These are phyloP conservation scores for Platanista minor DNA, from an alignment of 2,113 vertebrate species.

Conservation along the genomic window DNA sequence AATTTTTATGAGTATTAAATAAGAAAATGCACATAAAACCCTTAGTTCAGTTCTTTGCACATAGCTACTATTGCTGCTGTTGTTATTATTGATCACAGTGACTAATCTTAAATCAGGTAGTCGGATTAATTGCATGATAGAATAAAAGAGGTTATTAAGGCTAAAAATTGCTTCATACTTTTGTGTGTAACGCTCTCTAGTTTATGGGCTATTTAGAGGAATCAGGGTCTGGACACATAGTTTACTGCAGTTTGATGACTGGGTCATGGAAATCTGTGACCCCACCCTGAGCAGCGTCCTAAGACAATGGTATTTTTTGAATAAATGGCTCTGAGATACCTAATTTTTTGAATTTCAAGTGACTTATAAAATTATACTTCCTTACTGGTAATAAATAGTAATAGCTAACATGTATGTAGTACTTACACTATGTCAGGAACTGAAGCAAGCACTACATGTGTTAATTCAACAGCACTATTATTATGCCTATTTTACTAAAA, in stretches of 20 bases:
- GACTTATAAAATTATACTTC: not conserved
- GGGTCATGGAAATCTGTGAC: not conserved
- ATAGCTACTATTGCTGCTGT: not conserved
- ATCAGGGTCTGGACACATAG: not conserved
- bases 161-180: not conserved
- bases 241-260: not conserved
- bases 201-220: slow-evolving; percentile 5
- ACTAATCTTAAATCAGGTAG: not conserved
- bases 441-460: not conserved
- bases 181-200: not conserved
- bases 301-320: not conserved
- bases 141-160: not conserved
- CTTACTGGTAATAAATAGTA: not conserved
- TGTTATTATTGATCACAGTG: not conserved
- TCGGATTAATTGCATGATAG: not conserved
- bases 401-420: not conserved
- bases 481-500: not conserved
- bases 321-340: not conserved
- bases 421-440: not conserved
- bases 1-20: slow-evolving; percentile 8
- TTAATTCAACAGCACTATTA: not conserved
- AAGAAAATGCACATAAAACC: not conserved
- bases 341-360: slow-evolving; percentile 16
- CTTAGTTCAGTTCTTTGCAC: not conserved
- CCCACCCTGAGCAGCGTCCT: not conserved